Evolutionary conservation across 2,113 vertebrate species (phyloP), one percentile per base, ranked within the genome.

Genomic region (Microcebus griseorufus): DNA sequence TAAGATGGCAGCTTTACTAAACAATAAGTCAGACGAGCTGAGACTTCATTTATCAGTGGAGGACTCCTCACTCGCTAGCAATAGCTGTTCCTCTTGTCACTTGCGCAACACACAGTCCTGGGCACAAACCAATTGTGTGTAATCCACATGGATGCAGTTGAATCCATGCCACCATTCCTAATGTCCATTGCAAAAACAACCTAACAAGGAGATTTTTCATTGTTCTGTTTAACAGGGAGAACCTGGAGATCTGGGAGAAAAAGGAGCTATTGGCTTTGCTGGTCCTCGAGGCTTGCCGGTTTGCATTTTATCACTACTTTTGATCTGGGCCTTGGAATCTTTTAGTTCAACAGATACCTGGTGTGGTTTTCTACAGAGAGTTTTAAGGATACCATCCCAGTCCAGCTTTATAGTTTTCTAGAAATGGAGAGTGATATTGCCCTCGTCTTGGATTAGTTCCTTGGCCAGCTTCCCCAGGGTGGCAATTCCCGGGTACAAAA

Each of bases 251-350:
- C 65, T 25, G 32, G 98, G 98, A 62, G 53, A 10, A 17, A 98
- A 98, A 95, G 98, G 98, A 91, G 27, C 73, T 5, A 0, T 18
- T 32, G 98, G 98, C 34, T 60, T 64, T 37, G 25, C 34, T 6
- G 98, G 98, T 51, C 97, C 93, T 58, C 93, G 82, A 58, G 99
- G 99, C 93, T 82, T 34, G 4, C 97, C 22, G 98, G 98, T 98
- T 96, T 81, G 98, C 45, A 4, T 86, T 94, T 88, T 37, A 27
- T 69, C 32, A 2, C n/a, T 89, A 2, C 48, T 9, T 90, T 85
- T 69, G 17, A 65, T 79, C 58, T 88, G 67, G 42, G 32, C 53
- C 9, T 92, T 9, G 27, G 45, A 32, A 34, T 69, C 70, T 84
- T 90, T 87, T 20, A 69, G 17, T 42, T 81, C 62, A 23, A 1